Evolutionary conservation across 1,140 invertebrate genomes (phyloP).

Genomic region (Drosophila bifasciata): DNA sequence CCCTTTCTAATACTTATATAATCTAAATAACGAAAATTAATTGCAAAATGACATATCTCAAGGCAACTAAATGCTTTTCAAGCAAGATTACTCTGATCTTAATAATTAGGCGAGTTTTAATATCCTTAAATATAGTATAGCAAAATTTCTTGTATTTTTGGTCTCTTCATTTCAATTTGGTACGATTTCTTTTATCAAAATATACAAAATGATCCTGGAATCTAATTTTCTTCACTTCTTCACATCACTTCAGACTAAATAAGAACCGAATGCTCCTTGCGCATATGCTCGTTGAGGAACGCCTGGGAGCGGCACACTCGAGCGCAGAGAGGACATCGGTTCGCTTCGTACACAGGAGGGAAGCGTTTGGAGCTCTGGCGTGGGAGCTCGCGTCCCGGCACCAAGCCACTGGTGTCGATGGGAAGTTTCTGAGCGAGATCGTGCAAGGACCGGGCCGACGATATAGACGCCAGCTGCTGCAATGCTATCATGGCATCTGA

Average conservation of each 20-base stretch:
- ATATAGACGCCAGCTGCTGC: constrained; percentile 80
- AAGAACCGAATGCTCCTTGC: constrained; percentile 80
- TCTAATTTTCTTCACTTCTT: constrained; percentile 38
- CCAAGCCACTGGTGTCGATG: constrained; percentile 59
- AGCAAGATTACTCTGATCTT: constrained; percentile 5
- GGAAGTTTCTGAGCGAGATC: constrained; percentile 67
- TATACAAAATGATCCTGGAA: constrained; percentile 45
- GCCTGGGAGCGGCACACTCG: constrained; percentile 78
- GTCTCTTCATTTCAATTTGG: constrained; percentile 66
- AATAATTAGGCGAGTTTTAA: constrained; percentile 21
- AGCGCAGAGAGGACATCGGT: constrained; percentile 78
- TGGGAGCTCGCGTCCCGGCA: constrained; percentile 59
- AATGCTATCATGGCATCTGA: constrained; percentile 72
- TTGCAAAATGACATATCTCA: constrained; percentile 10
- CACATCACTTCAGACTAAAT: constrained; percentile 50
- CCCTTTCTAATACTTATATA: neutral
- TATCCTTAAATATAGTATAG: constrained; percentile 9
- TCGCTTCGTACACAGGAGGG: constrained; percentile 73
- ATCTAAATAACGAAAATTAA: neutral
- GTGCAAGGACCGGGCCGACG: constrained; percentile 71
- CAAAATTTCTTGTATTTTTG: constrained; percentile 55
- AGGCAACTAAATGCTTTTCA: constrained; percentile 39
- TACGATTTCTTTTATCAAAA: constrained; percentile 41
- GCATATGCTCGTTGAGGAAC: constrained; percentile 82
- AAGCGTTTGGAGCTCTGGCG: constrained; percentile 63